Evolutionary conservation across 2,888 invertebrate species (phyloP).

Genomic region (Dicyrtomina minuta): DNA sequence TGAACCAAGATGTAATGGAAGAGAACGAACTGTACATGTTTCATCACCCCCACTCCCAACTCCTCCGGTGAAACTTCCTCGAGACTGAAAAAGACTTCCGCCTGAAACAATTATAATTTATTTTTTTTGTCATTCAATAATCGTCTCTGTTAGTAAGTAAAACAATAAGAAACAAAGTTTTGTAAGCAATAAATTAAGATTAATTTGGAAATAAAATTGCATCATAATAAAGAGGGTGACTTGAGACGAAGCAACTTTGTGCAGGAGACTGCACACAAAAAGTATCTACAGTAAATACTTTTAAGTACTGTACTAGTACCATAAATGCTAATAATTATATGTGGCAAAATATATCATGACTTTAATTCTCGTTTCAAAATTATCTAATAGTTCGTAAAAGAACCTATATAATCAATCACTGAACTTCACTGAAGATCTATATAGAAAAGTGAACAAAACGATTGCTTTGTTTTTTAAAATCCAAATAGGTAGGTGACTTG

Average conservation of each 20-base stretch:
- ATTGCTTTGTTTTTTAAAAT: no score
- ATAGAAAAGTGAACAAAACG: no score
- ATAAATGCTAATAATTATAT: no score
- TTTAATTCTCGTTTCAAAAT: no score
- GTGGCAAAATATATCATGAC: no score
- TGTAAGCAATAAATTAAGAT: neutral
- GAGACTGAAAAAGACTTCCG: constrained; percentile 20
- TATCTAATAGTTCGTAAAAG: no score
- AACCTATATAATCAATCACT: no score
- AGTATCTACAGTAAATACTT: no score
- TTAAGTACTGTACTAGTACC: no score
- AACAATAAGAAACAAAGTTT: neutral
- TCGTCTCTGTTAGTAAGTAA: neutral
- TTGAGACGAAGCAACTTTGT: constrained; percentile 18
- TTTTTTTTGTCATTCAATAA: neutral
- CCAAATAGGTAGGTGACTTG: no score
- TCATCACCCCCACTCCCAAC: constrained; percentile 33
- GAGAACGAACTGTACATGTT: constrained; percentile 43
- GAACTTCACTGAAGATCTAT: no score
- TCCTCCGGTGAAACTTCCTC: constrained; percentile 14
- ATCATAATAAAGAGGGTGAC: constrained; percentile 37
- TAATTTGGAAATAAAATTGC: neutral
- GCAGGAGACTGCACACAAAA: no score
- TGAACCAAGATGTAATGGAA: constrained; percentile 35
- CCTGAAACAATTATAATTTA: constrained; percentile 10